These are phyloP conservation scores for Patella pellucida DNA, from an alignment of 2,888 invertebrate genomes.

Conservation along the genomic window DNA sequence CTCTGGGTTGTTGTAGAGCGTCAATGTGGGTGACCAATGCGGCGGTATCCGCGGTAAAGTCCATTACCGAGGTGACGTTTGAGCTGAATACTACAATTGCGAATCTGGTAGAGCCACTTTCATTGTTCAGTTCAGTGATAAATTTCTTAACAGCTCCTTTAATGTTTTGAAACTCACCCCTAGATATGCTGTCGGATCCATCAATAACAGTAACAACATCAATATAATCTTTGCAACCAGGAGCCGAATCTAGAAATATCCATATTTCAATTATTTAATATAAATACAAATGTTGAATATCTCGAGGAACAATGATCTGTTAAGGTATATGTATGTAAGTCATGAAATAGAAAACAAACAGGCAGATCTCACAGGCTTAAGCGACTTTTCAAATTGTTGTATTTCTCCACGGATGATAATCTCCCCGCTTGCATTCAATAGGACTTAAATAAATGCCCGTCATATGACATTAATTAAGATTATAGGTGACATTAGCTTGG, in stretches of 20 bases:
- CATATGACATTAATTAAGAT: too few species aligned
- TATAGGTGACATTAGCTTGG: too few species aligned
- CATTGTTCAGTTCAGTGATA: conserved; percentile 41
- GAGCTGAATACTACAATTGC: conserved; percentile 46
- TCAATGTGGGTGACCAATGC: conserved; percentile 28
- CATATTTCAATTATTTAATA: too few species aligned
- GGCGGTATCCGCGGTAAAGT: conserved; percentile 31
- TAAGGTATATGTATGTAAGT: too few species aligned
- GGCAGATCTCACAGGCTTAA: too few species aligned
- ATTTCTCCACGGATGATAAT: too few species aligned
- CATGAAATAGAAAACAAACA: too few species aligned
- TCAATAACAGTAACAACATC: conserved; percentile 60
- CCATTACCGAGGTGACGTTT: conserved; percentile 33
- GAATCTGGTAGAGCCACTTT: conserved; percentile 27
- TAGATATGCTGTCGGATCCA: conserved; percentile 53
- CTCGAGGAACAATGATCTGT: too few species aligned
- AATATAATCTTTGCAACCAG: conserved; percentile 49
- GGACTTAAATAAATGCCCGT: too few species aligned
- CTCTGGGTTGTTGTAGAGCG: conserved; percentile 36
- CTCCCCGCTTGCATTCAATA: too few species aligned
- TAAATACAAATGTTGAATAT: too few species aligned
- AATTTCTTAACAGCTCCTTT: conserved; percentile 41
- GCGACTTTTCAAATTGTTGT: too few species aligned
- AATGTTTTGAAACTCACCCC: conserved; percentile 43
- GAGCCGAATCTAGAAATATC: background rate